Percentiles rank a stretch among this genome's conserved stretches.
Evolutionary conservation across 2,113 vertebrate genomes (phyloP).

Genomic region (Tamias sibiricus): DNA sequence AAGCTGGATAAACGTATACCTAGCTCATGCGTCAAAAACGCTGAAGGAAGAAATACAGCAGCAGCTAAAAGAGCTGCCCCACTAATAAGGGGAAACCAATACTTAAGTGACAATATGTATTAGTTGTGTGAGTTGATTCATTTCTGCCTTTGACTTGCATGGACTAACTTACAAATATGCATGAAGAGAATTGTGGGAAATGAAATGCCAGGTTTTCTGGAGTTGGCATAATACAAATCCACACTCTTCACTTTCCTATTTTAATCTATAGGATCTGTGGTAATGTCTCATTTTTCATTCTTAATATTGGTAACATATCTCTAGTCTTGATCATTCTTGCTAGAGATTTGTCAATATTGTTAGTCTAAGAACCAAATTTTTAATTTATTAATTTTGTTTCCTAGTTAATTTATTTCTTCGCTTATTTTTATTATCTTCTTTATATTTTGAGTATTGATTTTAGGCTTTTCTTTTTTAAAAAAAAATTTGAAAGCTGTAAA

Average conservation of each 20-base stretch:
- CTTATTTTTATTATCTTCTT: not conserved
- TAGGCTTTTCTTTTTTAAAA: not conserved
- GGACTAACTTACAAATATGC: not conserved
- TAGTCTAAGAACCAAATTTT: not conserved
- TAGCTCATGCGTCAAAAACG: not conserved
- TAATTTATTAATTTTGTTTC: conserved; percentile 9
- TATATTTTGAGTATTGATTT: not conserved
- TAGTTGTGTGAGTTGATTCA: not conserved
- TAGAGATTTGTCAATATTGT: not conserved
- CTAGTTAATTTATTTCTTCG: conserved; percentile 13
- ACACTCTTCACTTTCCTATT: not conserved
- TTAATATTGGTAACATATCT: not conserved
- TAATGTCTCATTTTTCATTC: conserved; percentile 20
- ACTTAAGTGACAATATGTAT: not conserved
- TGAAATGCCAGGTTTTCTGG: not conserved
- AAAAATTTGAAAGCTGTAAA: too few species aligned
- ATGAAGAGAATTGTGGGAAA: not conserved
- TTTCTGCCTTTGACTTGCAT: not conserved
- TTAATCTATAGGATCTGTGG: not conserved
- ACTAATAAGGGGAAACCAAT: not conserved
- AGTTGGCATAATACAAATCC: not conserved
- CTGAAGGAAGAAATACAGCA: not conserved
- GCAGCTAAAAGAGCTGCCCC: not conserved
- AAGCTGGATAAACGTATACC: not conserved
- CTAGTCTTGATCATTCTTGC: not conserved